A percentile compares a stretch with the other conserved stretches of the same genome.
phyloP scores from a whole-genome alignment of 2,113 vertebrate genomes.

The Anser brachyrhynchus region DNA sequence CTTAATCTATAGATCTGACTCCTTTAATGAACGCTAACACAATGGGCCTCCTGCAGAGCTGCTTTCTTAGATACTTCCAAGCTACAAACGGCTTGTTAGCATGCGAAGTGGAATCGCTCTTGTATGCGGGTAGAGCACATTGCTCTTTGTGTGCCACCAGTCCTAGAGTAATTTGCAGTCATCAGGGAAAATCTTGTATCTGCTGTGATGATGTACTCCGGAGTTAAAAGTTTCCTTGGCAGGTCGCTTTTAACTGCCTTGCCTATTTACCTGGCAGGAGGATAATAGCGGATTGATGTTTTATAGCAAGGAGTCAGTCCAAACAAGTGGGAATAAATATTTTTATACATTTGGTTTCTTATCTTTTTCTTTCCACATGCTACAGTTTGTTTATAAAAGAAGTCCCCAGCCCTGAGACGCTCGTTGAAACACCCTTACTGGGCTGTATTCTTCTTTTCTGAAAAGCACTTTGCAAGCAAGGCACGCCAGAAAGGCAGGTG shows the following conservation, averaged over 20 bases:
- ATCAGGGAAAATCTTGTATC: background rate
- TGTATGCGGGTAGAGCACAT: background rate
- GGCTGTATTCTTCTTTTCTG: background rate
- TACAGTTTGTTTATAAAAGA: background rate
- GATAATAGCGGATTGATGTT: background rate
- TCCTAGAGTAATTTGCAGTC: background rate
- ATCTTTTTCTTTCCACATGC: background rate
- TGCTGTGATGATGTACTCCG: background rate
- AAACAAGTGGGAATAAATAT: background rate
- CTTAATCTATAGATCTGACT: background rate
- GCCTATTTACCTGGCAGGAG: background rate
- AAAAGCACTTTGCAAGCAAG: background rate
- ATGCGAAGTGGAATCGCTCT: conserved; percentile 1
- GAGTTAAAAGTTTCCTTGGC: conserved; percentile 13
- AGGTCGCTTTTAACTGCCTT: background rate
- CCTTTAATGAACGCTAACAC: background rate
- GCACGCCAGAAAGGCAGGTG: background rate
- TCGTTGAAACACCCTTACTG: background rate
- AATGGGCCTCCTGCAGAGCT: background rate
- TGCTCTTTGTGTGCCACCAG: background rate
- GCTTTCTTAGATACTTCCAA: background rate
- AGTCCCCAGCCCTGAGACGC: background rate
- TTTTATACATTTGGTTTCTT: background rate
- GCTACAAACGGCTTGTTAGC: background rate
- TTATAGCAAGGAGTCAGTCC: background rate